These are phyloP conservation scores for Microtus montanus DNA, from an alignment of 2,113 vertebrate genomes.

Conservation along the genomic window DNA sequence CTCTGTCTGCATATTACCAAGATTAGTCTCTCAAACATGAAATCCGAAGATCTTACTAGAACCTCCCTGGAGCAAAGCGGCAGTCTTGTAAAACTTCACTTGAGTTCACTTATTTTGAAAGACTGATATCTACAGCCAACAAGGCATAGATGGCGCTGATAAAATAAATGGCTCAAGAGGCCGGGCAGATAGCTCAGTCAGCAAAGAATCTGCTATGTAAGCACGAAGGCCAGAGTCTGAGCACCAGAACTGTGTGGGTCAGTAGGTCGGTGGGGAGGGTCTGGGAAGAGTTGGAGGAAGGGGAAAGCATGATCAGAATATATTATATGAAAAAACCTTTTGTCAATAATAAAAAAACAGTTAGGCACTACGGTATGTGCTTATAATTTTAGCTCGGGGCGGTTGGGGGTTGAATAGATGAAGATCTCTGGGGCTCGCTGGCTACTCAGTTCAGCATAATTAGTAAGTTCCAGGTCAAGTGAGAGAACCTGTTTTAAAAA, in stretches of 20 bases:
- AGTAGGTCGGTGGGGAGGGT: not conserved
- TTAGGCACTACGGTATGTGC: not conserved
- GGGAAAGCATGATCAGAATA: not conserved
- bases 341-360: not conserved
- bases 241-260: not conserved
- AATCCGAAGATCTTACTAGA: not conserved
- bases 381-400: not conserved
- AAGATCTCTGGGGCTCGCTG: not conserved
- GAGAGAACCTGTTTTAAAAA: not conserved
- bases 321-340: not conserved
- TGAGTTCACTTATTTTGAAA: slow-evolving; percentile 38
- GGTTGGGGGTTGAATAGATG: not conserved
- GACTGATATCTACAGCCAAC: not conserved
- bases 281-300: not conserved
- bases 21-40: not conserved
- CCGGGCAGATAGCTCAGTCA: not conserved
- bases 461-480: not conserved
- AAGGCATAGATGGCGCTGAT: not conserved
- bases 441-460: not conserved
- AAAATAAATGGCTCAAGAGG: not conserved
- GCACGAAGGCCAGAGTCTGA: not conserved
- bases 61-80: not conserved
- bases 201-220: not conserved
- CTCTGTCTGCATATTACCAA: not conserved
- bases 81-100: not conserved